phyloP scores from a whole-genome alignment of 2,113 vertebrate species.

The Geococcyx californianus region DNA sequence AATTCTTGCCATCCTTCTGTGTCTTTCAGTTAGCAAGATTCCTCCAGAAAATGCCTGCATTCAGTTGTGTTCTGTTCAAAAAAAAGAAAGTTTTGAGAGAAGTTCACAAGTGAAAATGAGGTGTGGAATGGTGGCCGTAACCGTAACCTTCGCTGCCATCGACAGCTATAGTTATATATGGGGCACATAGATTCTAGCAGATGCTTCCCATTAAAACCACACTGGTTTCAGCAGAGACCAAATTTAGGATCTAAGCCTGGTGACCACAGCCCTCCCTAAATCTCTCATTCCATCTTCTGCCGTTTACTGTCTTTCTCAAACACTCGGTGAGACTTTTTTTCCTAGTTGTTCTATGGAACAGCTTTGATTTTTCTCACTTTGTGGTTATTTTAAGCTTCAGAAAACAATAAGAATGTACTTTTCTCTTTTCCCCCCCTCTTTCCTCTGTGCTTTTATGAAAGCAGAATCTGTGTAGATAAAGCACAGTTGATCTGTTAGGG shows the following conservation, averaged over 20 bases:
- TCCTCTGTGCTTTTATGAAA: slow-evolving; percentile 61
- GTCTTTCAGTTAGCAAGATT: background rate
- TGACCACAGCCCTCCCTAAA: slow-evolving; percentile 6
- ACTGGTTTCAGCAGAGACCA: slow-evolving; percentile 8
- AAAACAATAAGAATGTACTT: slow-evolving; percentile 69
- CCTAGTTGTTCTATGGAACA: slow-evolving; percentile 48
- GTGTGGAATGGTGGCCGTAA: background rate
- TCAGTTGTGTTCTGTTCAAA: background rate
- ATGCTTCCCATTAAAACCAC: slow-evolving; percentile 16
- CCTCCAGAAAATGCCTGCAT: background rate
- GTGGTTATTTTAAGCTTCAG: slow-evolving; percentile 71
- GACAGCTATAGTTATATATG: background rate
- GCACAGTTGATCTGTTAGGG: slow-evolving; percentile 67
- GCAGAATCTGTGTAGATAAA: slow-evolving; percentile 67
- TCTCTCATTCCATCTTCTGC: slow-evolving; percentile 35
- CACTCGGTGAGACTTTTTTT: slow-evolving; percentile 28
- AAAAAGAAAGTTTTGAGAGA: background rate
- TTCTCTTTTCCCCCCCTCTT: background rate
- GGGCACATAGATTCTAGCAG: background rate
- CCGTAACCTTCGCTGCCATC: background rate
- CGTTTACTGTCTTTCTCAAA: slow-evolving; percentile 42
- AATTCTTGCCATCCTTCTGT: background rate
- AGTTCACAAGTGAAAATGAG: background rate
- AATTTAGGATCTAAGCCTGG: slow-evolving; percentile 41
- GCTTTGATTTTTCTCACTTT: slow-evolving; percentile 71